phyloP scores from a whole-genome alignment of 2,888 invertebrate species.

The Lamellibrachia columna region DNA sequence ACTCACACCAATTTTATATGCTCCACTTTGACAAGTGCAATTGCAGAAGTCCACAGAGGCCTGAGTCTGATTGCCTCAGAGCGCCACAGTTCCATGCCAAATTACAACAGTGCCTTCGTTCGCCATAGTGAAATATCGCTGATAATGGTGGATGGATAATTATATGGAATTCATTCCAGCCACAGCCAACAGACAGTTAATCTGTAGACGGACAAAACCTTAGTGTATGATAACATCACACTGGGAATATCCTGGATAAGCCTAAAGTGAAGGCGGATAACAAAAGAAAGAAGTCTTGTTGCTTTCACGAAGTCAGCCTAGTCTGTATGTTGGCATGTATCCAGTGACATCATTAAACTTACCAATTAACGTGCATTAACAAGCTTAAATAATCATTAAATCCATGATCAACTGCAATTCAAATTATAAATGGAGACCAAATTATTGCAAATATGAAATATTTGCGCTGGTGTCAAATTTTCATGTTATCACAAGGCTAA shows the following conservation, averaged over 20 bases:
- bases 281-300: not conserved
- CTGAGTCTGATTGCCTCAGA: not conserved
- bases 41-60: not conserved
- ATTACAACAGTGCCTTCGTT: not conserved
- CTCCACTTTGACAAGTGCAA: not conserved
- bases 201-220: not conserved
- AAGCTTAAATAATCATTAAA: not conserved
- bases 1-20: not conserved
- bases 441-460: not conserved
- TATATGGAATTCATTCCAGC: not conserved
- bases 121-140: not conserved
- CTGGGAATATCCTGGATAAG: not conserved
- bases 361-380: not conserved
- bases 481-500: not conserved
- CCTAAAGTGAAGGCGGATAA: not conserved
- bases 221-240: not conserved
- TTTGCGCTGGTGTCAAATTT: not conserved
- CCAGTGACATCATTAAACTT: no score
- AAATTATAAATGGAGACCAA: not conserved
- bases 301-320: not conserved
- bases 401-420: not conserved
- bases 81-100: not conserved
- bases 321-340: no score
- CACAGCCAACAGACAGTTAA: not conserved
- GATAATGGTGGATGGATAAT: not conserved